phyloP scores from a whole-genome alignment of 2,888 invertebrate genomes.

The Zelleria hepariella region DNA sequence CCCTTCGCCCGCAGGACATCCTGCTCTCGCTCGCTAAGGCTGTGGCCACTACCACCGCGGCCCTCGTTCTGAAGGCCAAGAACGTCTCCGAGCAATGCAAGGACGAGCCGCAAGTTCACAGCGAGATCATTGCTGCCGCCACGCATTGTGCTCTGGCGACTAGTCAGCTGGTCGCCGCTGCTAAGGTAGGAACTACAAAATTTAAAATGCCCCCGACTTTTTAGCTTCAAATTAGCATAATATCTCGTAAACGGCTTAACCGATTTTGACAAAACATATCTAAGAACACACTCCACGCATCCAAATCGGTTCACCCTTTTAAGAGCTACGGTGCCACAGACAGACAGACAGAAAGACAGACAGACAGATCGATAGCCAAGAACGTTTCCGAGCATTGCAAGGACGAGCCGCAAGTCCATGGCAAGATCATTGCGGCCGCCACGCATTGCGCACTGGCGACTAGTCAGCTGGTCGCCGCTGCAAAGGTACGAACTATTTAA shows the following conservation, averaged over 20 bases:
- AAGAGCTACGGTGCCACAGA: too few species aligned
- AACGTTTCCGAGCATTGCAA: slow-evolving; percentile 93
- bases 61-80: slow-evolving; percentile 95
- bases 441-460: slow-evolving; percentile 98
- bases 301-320: too few species aligned
- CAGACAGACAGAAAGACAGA: too few species aligned
- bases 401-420: slow-evolving; percentile 85
- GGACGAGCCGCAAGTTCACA: slow-evolving; percentile 85
- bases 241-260: too few species aligned
- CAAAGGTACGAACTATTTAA: slow-evolving; percentile 80
- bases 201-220: too few species aligned
- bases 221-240: too few species aligned
- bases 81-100: slow-evolving; percentile 93
- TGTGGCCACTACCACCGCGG: slow-evolving; percentile 98
- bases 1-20: slow-evolving; percentile 76
- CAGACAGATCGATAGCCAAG: too few species aligned
- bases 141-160: slow-evolving; percentile 98
- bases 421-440: slow-evolving; percentile 93
- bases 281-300: too few species aligned
- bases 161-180: slow-evolving; percentile 96
- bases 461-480: slow-evolving; percentile 96
- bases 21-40: slow-evolving; percentile 94
- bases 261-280: too few species aligned
- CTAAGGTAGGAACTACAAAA: slow-evolving; percentile 78
- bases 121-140: slow-evolving; percentile 93